These are phyloP conservation scores for Triops longicaudatus DNA, from an alignment of 1,140 invertebrate genomes.

Conservation along the genomic window DNA sequence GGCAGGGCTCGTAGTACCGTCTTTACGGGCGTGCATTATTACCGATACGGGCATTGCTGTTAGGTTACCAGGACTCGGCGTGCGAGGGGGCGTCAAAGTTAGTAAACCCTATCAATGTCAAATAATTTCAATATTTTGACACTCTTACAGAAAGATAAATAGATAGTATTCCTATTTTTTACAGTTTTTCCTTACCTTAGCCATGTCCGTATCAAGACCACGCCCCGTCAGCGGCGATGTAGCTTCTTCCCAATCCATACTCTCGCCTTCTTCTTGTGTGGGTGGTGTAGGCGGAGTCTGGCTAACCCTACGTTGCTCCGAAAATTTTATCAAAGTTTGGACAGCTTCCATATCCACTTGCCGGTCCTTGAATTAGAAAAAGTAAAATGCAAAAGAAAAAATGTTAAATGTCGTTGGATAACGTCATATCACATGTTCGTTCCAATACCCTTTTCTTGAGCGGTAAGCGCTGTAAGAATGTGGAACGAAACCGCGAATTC, in stretches of 20 bases:
- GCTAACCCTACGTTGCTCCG: constrained; percentile 18
- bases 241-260: constrained; percentile 23
- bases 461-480: background rate
- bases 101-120: constrained; percentile 38
- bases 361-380: background rate
- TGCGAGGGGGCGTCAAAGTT: constrained; percentile 43
- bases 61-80: constrained; percentile 39
- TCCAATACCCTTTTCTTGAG: background rate
- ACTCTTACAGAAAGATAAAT: no score
- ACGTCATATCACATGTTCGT: background rate
- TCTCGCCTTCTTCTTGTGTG: constrained; percentile 34
- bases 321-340: constrained; percentile 35
- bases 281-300: background rate
- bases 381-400: background rate
- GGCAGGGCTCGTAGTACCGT: constrained; percentile 56
- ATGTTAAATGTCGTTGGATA: background rate
- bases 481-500: background rate
- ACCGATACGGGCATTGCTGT: constrained; percentile 50
- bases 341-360: constrained; percentile 41
- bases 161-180: background rate
- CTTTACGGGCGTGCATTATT: constrained; percentile 68
- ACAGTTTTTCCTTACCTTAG: background rate
- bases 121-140: background rate
- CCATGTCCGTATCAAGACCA: constrained; percentile 3
- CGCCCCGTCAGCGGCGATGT: constrained; percentile 31